phyloP scores from a whole-genome alignment of 2,113 vertebrate species.

The Trogon melanurus region DNA sequence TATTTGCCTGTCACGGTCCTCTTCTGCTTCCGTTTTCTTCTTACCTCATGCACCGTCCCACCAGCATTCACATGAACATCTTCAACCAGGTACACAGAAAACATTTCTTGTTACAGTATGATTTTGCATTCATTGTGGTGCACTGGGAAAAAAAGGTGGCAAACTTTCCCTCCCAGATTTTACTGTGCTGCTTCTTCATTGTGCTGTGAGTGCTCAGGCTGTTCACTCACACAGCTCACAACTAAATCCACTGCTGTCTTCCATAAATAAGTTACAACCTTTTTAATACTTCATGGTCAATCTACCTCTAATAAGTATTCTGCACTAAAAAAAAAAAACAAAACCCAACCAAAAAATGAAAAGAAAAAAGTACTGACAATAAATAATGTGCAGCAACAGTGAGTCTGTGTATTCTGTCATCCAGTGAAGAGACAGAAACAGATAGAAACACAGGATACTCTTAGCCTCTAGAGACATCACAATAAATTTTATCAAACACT shows the following conservation, averaged over 20 bases:
- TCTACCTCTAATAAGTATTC: not conserved
- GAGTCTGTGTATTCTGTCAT: not conserved
- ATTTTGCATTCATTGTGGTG: not conserved
- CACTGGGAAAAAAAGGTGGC: not conserved
- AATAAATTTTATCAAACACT: not conserved
- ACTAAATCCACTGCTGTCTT: not conserved
- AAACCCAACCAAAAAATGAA: no score
- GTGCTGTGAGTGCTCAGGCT: not conserved
- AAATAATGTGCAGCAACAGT: not conserved
- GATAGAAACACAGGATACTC: not conserved
- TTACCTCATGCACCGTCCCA: not conserved
- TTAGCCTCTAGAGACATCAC: not conserved
- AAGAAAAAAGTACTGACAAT: not conserved
- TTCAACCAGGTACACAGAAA: not conserved
- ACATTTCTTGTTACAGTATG: fast-evolving
- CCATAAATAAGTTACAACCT: not conserved
- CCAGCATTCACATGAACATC: not conserved
- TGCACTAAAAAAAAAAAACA: no score
- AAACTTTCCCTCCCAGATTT: not conserved
- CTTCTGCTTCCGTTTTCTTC: not conserved
- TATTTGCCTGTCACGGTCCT: not conserved
- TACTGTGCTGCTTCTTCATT: not conserved
- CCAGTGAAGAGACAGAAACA: not conserved
- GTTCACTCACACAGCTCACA: not conserved
- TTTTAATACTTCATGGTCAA: not conserved